These are phyloP conservation scores for Xestobium rufovillosum DNA, from an alignment of 2,888 invertebrate species.

Conservation along the genomic window DNA sequence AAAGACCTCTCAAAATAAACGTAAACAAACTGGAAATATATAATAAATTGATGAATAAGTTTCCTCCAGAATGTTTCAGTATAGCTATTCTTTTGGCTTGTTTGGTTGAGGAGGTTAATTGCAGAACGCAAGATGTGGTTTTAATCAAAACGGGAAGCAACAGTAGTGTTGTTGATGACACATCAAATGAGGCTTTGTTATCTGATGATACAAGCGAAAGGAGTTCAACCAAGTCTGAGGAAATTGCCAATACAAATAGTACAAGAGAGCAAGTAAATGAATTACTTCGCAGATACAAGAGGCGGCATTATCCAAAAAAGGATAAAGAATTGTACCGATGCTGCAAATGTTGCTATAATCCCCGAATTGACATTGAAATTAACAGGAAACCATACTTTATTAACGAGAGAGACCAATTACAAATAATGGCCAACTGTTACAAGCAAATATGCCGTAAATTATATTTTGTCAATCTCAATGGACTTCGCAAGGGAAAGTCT, in stretches of 20 bases:
- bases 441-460: neutral
- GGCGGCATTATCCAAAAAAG: neutral
- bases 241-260: neutral
- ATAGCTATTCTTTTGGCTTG: constrained; percentile 23
- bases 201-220: neutral
- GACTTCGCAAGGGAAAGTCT: neutral
- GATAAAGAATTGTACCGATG: neutral
- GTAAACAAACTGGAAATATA: constrained; percentile 23
- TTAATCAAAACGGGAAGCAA: neutral
- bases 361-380: neutral
- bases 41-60: constrained; percentile 20
- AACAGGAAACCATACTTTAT: neutral
- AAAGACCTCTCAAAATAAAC: constrained; percentile 17
- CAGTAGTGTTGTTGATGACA: too few species aligned
- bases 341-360: neutral
- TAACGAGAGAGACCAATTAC: neutral
- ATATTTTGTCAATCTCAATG: neutral
- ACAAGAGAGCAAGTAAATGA: neutral
- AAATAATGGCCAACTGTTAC: neutral
- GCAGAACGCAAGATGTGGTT: constrained; percentile 15
- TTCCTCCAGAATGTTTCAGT: constrained; percentile 24
- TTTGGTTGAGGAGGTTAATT: constrained; percentile 25
- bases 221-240: neutral
- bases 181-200: too few species aligned
- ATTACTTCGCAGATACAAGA: neutral